These are phyloP conservation scores for Crambe crambe DNA, from an alignment of 37 sponge, comb jelly and placozoan species.

Conservation along the genomic window DNA sequence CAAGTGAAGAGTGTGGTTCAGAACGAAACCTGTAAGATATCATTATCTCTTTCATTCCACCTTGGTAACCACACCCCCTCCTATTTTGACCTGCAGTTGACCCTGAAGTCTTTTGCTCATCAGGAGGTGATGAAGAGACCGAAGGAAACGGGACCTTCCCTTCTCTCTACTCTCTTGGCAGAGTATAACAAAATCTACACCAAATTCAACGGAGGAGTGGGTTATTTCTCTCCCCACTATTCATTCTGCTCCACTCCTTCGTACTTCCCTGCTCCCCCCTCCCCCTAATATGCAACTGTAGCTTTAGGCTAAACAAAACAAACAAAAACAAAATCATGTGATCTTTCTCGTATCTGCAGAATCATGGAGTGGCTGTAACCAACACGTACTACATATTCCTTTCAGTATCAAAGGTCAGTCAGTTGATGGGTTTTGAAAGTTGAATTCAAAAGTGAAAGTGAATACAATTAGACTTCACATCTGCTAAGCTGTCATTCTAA, in stretches of 20 bases:
- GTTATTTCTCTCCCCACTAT: background rate
- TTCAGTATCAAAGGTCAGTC: conserved; percentile 54
- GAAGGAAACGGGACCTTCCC: conserved; percentile 39
- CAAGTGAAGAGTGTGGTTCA: conserved; percentile 37
- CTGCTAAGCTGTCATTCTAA: background rate
- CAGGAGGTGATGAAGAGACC: conserved; percentile 15
- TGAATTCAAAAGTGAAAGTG: too few relatives aligned
- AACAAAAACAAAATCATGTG: too few relatives aligned
- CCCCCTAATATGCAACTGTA: background rate
- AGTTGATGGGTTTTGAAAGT: background rate
- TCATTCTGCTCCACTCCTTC: background rate
- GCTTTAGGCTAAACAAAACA: too few relatives aligned
- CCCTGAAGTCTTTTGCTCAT: conserved; percentile 36
- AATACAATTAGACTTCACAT: background rate
- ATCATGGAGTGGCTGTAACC: conserved; percentile 48
- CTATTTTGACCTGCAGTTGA: conserved; percentile 42
- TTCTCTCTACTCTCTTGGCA: conserved; percentile 44
- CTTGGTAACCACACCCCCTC: too few relatives aligned
- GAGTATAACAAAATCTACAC: conserved; percentile 43
- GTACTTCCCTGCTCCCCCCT: background rate
- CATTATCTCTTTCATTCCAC: too few relatives aligned
- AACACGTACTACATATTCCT: conserved; percentile 58
- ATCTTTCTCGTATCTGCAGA: conserved; percentile 24
- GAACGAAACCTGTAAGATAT: conserved; percentile 8
- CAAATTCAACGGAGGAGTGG: conserved; percentile 78